Evolutionary conservation across 2,797 vertebrate genomes (phyloP), one percentile per base, ranked within the genome.

Genomic region (Chromobotia macracanthus): DNA sequence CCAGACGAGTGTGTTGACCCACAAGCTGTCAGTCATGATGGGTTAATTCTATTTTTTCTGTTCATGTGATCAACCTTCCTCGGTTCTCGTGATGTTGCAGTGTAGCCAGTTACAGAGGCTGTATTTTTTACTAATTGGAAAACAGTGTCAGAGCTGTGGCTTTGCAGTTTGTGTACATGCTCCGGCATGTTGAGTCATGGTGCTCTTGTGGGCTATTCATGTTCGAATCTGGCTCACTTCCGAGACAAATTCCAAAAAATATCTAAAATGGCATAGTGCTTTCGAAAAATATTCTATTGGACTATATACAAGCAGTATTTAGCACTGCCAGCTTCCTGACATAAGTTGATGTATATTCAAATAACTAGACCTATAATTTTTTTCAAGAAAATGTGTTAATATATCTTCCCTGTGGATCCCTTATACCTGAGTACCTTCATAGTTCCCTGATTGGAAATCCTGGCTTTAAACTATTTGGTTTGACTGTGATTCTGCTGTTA

Each of bases 31-130:
- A 66, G 50, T 56, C 48, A 65, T 48, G 69, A 23, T 0, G 48
- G 77, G 11, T 46, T 31, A 21, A 65, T 72, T 79, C 46, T 13
- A 46, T 72, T 72, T 79, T 55, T 46, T 51, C 19, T 44, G 46
- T 51, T 65, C 58, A 19, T 44, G n/a, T 77, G 53, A 71, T 71
- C 11, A 9, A 53, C 3, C 23, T 44, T 64, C 3, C 21, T 28
- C 28, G 5, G 18, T 41, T 28, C 12, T 31, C 58, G 13, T 63
- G 28, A 63, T 35, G 2, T 63, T 63, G 16, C 7, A 63, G 60
- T 28, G 21, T 15, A 31, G 60, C 8, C 53, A 8, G 53, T 10
- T 55, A 55, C 18, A 8, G 18, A 38, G 18, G 3, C 38, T 63
- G 8, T n/a, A 8, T 7, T 16, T 60, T 31, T 60, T 60, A 1